Evolutionary conservation across 2,113 vertebrate species (phyloP).

Genomic region (Percopsis transmontana): DNA sequence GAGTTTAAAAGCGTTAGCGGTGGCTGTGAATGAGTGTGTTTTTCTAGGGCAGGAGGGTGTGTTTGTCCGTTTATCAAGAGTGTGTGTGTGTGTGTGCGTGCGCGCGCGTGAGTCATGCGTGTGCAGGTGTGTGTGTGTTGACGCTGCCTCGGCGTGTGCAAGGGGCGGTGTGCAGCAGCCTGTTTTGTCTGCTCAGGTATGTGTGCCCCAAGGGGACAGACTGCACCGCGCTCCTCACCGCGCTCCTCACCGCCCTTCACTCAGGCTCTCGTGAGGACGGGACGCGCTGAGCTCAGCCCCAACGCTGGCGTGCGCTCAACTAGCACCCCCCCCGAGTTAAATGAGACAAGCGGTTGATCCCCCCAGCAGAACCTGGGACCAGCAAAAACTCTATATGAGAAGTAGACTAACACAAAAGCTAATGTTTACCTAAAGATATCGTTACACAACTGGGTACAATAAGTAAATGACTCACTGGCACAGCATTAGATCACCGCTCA

Average conservation of each 20-base stretch:
- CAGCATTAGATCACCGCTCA: too few relatives aligned
- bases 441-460: too few relatives aligned
- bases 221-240: conserved; percentile 60
- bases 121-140: conserved; percentile 48
- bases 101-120: conserved; percentile 6
- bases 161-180: conserved; percentile 72
- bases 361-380: too few relatives aligned
- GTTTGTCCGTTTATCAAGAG: conserved; percentile 38
- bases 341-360: too few relatives aligned
- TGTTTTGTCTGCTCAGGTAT: conserved; percentile 79
- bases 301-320: too few relatives aligned
- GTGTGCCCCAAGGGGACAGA: conserved; percentile 72
- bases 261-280: too few relatives aligned
- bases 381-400: too few relatives aligned
- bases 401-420: too few relatives aligned
- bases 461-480: too few relatives aligned
- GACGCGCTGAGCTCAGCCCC: too few relatives aligned
- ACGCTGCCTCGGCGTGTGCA: conserved; percentile 68
- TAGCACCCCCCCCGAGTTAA: too few relatives aligned
- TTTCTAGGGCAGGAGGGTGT: conserved; percentile 63
- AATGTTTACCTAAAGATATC: too few relatives aligned
- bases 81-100: conserved; percentile 47
- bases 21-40: conserved; percentile 55
- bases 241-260: conserved; percentile 45
- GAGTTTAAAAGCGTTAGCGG: background rate